Percentiles rank a stretch among this genome's conserved stretches.
Conservation (phyloP, 2,113 vertebrate genomes). For the Rhagologus leucostigma region DNA sequence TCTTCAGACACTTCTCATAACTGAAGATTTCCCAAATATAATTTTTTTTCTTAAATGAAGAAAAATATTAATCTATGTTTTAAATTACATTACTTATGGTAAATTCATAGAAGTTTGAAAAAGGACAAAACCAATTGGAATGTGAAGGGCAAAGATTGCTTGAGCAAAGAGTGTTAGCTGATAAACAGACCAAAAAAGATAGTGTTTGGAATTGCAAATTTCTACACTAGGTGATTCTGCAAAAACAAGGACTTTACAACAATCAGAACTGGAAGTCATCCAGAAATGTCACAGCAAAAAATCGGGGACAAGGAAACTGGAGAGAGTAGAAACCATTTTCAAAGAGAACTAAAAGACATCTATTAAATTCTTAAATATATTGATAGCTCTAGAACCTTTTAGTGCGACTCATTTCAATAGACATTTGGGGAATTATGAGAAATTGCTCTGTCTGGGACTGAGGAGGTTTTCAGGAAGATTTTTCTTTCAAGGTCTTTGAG, state of each 20-base stretch:
- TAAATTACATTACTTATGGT: neutral
- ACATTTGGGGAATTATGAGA: neutral
- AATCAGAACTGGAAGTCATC: conserved; percentile 54
- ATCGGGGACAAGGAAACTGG: neutral
- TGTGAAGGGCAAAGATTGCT: conserved; percentile 59
- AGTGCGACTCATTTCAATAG: neutral
- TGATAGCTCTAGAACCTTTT: conserved; percentile 24
- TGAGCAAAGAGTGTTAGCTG: conserved; percentile 43
- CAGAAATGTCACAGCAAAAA: conserved; percentile 53
- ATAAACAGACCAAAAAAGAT: conserved; percentile 60
- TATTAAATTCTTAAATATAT: neutral
- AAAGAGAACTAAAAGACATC: neutral
- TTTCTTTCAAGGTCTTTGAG: neutral
- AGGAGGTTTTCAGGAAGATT: neutral
- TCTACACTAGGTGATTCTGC: conserved; percentile 48
- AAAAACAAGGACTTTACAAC: conserved; percentile 48
- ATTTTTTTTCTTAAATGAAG: neutral
- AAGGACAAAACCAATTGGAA: conserved; percentile 34
- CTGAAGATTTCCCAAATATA: neutral
- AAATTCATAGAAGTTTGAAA: conserved; percentile 25
- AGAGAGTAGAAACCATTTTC: neutral
- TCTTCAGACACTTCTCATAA: neutral
- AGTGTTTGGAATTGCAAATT: conserved; percentile 67
- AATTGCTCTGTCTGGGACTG: neutral
- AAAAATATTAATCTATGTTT: neutral